These are phyloP conservation scores for Oreohelix idahoensis DNA, from an alignment of 1,140 invertebrate genomes.

Conservation along the genomic window DNA sequence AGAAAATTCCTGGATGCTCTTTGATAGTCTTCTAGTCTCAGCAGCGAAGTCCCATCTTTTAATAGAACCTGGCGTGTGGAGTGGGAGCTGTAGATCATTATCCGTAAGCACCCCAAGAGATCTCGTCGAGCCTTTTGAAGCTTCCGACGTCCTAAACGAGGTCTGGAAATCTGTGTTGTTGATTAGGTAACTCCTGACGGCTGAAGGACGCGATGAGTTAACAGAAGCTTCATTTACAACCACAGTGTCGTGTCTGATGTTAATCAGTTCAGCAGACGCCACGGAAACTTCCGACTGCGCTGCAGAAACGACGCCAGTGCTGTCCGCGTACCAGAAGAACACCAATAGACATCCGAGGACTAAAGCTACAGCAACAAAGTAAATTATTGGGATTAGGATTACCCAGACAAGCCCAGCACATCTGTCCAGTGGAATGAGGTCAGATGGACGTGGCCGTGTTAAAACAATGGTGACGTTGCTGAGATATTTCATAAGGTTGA, in stretches of 20 bases:
- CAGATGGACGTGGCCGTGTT: not conserved
- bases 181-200: not conserved
- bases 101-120: not conserved
- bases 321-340: not conserved
- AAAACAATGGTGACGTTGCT: not conserved
- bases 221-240: not conserved
- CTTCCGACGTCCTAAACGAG: not conserved
- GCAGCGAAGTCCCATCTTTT: not conserved
- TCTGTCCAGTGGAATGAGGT: not conserved
- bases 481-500: not conserved
- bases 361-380: not conserved
- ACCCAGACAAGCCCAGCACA: not conserved
- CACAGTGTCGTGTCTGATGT: not conserved
- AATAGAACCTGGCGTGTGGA: not conserved
- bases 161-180: not conserved
- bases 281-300: not conserved
- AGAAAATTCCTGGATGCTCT: not conserved
- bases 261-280: not conserved
- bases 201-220: not conserved
- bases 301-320: not conserved
- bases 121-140: not conserved
- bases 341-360: not conserved
- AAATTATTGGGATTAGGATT: not conserved
- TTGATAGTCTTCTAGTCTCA: not conserved
- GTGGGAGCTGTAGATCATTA: not conserved